phyloP scores from a whole-genome alignment of 2,888 invertebrate species.

The Exocentrus adspersus region DNA sequence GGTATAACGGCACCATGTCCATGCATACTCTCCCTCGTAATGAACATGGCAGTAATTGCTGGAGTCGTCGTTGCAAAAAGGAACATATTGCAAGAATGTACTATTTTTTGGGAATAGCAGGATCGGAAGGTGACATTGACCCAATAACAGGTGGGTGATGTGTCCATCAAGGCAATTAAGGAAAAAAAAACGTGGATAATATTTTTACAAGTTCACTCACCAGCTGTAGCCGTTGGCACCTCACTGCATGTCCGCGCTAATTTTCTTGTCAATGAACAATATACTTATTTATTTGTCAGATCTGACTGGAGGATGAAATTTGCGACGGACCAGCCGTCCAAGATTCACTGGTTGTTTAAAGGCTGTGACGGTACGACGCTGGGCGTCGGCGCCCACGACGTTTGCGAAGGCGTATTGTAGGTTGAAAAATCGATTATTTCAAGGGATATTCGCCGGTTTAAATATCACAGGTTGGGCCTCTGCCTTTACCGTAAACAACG shows the following conservation, averaged over 20 bases:
- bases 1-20: not conserved
- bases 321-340: slow-evolving; percentile 27
- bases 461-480: slow-evolving; percentile 16
- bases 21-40: not conserved
- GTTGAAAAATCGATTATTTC: slow-evolving; percentile 58
- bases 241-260: slow-evolving; percentile 51
- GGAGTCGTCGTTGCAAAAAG: not conserved
- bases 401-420: slow-evolving; percentile 58
- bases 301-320: slow-evolving; percentile 28
- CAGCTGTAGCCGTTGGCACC: slow-evolving; percentile 35
- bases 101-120: not conserved
- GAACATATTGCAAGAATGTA: not conserved
- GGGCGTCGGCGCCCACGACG: slow-evolving; percentile 51
- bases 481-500: not conserved
- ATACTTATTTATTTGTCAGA: slow-evolving; percentile 20
- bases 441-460: slow-evolving; percentile 38
- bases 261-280: slow-evolving; percentile 12
- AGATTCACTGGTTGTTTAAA: slow-evolving; percentile 21
- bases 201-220: slow-evolving; percentile 25
- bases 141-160: slow-evolving; percentile 53
- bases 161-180: slow-evolving; percentile 5
- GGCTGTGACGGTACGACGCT: slow-evolving; percentile 39
- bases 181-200: slow-evolving; percentile 19
- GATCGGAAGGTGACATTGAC: slow-evolving; percentile 36
- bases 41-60: not conserved